Conservation (phyloP, 2,113 vertebrate genomes). For the Tinamus guttatus region DNA sequence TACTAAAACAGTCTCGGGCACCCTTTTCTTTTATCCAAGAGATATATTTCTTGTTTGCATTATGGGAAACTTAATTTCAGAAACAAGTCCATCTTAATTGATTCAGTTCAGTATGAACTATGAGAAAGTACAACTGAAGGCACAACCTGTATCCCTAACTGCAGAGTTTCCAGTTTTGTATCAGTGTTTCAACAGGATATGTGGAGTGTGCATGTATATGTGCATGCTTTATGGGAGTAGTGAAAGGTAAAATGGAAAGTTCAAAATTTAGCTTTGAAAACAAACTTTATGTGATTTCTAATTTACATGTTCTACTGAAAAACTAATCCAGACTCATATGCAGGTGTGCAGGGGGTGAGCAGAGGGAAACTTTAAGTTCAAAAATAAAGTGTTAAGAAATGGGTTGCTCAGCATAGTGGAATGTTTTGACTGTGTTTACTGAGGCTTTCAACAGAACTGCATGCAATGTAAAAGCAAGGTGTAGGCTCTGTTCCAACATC, state of each 20-base stretch:
- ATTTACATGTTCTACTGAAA: neutral
- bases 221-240: neutral
- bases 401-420: neutral
- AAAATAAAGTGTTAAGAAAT: neutral
- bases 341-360: too few species aligned
- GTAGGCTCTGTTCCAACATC: neutral
- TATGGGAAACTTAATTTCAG: neutral
- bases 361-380: neutral
- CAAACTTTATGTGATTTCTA: neutral
- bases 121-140: neutral
- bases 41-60: neutral
- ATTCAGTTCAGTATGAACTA: neutral
- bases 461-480: neutral
- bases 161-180: neutral
- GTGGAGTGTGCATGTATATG: neutral
- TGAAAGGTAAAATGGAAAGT: neutral
- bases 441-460: neutral
- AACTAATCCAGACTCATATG: neutral
- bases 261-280: neutral
- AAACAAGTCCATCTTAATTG: neutral
- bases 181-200: neutral
- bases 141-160: neutral
- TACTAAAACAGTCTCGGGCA: neutral
- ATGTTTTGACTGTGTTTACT: neutral
- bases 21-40: neutral